Evolutionary conservation across 1,140 invertebrate species (phyloP), one percentile per base, ranked within the genome.

Genomic region (Polypedilum pembai): DNA sequence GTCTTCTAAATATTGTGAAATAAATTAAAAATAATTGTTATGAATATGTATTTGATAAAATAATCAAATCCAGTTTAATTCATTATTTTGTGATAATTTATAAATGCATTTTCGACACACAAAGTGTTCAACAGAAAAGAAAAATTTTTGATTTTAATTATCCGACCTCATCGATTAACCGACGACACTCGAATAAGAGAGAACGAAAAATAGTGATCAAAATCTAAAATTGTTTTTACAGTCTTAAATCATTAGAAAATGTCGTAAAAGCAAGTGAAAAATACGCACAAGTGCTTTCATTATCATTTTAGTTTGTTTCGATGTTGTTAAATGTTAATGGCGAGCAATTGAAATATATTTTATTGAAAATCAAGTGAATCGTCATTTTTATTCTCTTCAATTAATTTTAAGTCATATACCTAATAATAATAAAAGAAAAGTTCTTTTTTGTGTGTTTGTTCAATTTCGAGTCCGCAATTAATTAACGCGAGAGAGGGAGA

Each of bases 281-380:
- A 56, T 15, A 56, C 45, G 45, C 45, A 56, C 45, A 56, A 56
- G 45, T 56, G 45, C 45, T 56, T 56, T 56, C 12, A 56, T 56
- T 56, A 56, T 56, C 45, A n/a, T 56, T 56, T 56, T 56, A 56
- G 45, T 56, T 15, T 56, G n/a, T 56, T 56, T 56, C n/a, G 45
- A n/a, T 56, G 45, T 45, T 45, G 41, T 56, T 56, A n/a, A 56
- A 56, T 56, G 45, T 56, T 12, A 12, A 56, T 12, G 45, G 45
- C 45, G 45, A 56, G 45, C 8, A 56, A 56, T 4, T 15, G 45
- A 56, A 56, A 56, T 33, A 33, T 33, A 33, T 33, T 33, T 33
- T 33, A 56, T 56, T 15, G 7, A 56, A 56, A 33, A 56, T 15
- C 10, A 56, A 56, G 45, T 56, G 45, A 56, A 56, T 56, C 45